Evolutionary conservation across 2,797 vertebrate species (phyloP), one percentile per base, ranked within the genome.

Genomic region (Pseudopleuronectes americanus): DNA sequence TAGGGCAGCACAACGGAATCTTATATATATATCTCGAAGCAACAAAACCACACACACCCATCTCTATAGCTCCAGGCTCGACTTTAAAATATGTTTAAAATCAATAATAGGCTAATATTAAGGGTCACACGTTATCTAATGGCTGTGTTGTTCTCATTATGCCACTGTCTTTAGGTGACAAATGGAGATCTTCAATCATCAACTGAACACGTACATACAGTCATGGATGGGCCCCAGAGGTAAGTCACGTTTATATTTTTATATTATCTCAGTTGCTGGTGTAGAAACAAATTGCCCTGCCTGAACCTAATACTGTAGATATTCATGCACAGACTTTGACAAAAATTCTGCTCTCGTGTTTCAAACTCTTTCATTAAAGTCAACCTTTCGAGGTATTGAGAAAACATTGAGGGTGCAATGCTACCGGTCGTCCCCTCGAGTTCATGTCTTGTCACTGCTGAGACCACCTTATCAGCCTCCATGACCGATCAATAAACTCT

Each of bases 221-320:
- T 88, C 96, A 80, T 97, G 95, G 95, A 94, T 99, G 87, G 97
- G 98, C 76, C 96, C 97, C 75, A 96, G 96, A 95, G 98, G 97
- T 98, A 92, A 96, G 94, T 83, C 53, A 23, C 19, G 8, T 24
- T 41, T 43, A 14, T n/a, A 24, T 43, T 49, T 1, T 48, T 19
- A 10, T n/a, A 19, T 47, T 47, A 47, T 47, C 19, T 19, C 7
- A 47, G 45, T n/a, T 47, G 45, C 19, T 47, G 41, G 41, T 43
- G 16, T 43, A 17, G 10, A 43, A 43, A 17, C 16, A 17, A 4
- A 43, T 43, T 13, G 1, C 4, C 16, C 14, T 43, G 41, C 14
- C 41, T 17, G 31, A 33, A 33, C 31, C 9, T 10, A 31, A 63
- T 31, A 23, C 7, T 47, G n/a, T n/a, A 43, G 48, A 21, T 8